phyloP scores from a whole-genome alignment of 2,888 invertebrate species.

The Aphodius granarius region DNA sequence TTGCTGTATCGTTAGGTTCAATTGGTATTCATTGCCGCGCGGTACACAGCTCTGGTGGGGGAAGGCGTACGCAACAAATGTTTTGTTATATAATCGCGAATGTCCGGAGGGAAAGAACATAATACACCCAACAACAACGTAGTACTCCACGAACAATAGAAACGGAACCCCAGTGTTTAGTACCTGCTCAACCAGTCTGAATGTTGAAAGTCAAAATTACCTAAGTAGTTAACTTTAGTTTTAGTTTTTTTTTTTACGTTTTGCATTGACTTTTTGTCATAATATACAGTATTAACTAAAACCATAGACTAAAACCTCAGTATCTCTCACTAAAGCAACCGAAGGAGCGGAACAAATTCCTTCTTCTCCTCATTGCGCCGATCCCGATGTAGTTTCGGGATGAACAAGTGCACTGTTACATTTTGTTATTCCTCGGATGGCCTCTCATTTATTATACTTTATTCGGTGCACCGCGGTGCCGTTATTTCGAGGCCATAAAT shows the following conservation, averaged over 20 bases:
- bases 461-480: neutral
- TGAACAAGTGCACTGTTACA: neutral
- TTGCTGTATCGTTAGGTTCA: neutral
- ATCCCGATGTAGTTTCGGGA: neutral
- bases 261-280: too few species aligned
- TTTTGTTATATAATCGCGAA: neutral
- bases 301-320: neutral
- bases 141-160: neutral
- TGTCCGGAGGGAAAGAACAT: neutral
- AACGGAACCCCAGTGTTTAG: neutral
- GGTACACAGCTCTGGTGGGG: neutral
- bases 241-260: too few species aligned
- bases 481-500: constrained; percentile 20
- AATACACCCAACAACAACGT: neutral
- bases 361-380: neutral
- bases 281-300: neutral
- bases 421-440: constrained; percentile 9
- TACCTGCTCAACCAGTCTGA: neutral
- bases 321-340: neutral
- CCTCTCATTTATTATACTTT: constrained; percentile 11
- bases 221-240: neutral
- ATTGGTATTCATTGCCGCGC: neutral
- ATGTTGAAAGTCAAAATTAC: neutral
- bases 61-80: neutral
- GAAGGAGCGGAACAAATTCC: neutral